These are phyloP conservation scores for Cydia splendana DNA, from an alignment of 1,140 invertebrate genomes.

Conservation along the genomic window DNA sequence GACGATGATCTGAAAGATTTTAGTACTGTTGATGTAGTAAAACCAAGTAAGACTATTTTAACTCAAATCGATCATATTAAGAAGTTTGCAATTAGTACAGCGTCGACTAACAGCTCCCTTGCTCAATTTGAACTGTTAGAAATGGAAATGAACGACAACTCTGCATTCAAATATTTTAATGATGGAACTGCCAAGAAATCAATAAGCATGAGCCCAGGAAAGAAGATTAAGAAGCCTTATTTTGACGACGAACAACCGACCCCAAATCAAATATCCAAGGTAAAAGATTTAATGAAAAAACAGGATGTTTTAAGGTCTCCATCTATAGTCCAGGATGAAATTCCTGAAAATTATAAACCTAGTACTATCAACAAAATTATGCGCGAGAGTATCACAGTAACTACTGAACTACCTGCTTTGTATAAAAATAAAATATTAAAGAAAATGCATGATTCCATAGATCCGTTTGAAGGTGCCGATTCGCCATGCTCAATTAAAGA, in stretches of 20 bases:
- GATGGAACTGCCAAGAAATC: conserved; percentile 32
- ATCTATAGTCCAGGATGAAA: conserved; percentile 59
- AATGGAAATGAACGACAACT: conserved; percentile 46
- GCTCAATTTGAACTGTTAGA: conserved; percentile 65
- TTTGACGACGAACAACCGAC: conserved; percentile 48
- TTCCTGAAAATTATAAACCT: conserved; percentile 49
- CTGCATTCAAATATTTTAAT: conserved; percentile 48
- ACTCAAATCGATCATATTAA: conserved; percentile 49
- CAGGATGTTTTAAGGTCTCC: conserved; percentile 54
- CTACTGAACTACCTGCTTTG: conserved; percentile 41
- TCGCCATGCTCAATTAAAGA: conserved; percentile 44
- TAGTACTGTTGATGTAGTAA: not conserved
- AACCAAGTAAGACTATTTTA: conserved; percentile 40
- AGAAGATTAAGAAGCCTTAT: conserved; percentile 47
- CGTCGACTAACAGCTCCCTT: conserved; percentile 54
- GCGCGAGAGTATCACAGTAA: conserved; percentile 52
- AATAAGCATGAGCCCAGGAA: conserved; percentile 35
- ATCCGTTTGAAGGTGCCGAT: conserved; percentile 60
- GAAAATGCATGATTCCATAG: conserved; percentile 59
- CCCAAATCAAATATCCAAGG: conserved; percentile 7
- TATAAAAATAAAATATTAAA: conserved; percentile 36
- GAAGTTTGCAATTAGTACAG: conserved; percentile 44
- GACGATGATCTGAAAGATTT: conserved; percentile 3
- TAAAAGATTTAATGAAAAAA: conserved; percentile 39
- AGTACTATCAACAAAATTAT: conserved; percentile 61